phyloP scores from a whole-genome alignment of 2,888 invertebrate species.

The Ophioninae sp. region DNA sequence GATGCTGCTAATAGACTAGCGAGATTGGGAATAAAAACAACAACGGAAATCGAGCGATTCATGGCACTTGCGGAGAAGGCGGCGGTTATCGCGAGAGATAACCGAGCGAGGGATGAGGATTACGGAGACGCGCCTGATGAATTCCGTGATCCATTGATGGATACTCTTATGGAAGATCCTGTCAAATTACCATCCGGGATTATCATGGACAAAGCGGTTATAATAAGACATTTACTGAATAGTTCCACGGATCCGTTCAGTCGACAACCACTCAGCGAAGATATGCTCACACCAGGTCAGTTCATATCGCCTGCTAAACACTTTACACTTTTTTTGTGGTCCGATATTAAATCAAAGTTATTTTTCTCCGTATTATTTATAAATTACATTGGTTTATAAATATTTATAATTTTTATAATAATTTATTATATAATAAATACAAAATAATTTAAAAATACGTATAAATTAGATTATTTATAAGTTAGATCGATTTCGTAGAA shows the following conservation, averaged over 20 bases:
- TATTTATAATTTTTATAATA: too few relatives aligned
- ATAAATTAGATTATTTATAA: too few relatives aligned
- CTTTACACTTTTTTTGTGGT: background rate
- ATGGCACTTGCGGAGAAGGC: conserved; percentile 89
- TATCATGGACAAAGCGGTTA: conserved; percentile 96
- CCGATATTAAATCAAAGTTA: too few relatives aligned
- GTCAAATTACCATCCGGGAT: conserved; percentile 94
- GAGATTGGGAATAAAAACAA: conserved; percentile 91
- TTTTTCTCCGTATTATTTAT: too few relatives aligned
- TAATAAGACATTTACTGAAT: conserved; percentile 95
- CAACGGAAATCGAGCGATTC: conserved; percentile 93
- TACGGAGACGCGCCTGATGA: conserved; percentile 98
- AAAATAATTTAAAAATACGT: too few relatives aligned
- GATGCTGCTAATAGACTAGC: conserved; percentile 93
- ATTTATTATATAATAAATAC: too few relatives aligned
- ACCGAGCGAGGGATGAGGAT: conserved; percentile 94
- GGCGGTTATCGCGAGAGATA: conserved; percentile 88
- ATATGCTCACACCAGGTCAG: conserved; percentile 94
- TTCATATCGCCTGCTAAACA: conserved; percentile 30
- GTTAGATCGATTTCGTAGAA: background rate
- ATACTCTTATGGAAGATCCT: conserved; percentile 97
- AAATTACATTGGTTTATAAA: too few relatives aligned
- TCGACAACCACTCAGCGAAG: conserved; percentile 95
- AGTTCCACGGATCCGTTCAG: conserved; percentile 99
- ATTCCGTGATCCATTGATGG: conserved; percentile 98